Percentiles rank a stretch among this genome's conserved stretches.
These are phyloP conservation scores for Petroica traversi DNA, from an alignment of 2,113 vertebrate species.

Conservation along the genomic window DNA sequence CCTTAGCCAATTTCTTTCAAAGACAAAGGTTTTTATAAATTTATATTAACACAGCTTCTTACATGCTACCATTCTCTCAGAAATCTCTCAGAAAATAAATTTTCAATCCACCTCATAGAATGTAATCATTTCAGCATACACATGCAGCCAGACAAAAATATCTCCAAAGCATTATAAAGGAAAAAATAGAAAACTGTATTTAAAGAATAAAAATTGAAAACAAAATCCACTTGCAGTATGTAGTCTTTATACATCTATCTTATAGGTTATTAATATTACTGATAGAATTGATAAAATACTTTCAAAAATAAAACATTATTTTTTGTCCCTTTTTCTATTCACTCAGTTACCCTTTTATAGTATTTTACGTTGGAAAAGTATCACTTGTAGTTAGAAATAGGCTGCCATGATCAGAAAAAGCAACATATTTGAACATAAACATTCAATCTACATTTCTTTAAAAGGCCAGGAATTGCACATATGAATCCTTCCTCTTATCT, in stretches of 20 bases:
- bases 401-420: neutral
- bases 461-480: neutral
- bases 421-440: neutral
- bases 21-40: neutral
- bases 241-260: neutral
- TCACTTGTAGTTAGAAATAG: neutral
- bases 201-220: neutral
- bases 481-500: neutral
- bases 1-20: neutral
- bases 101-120: neutral
- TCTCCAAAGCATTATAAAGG: neutral
- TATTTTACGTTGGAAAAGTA: neutral
- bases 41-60: neutral
- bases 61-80: neutral
- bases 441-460: neutral
- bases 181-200: neutral
- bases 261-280: neutral
- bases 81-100: neutral
- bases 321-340: neutral
- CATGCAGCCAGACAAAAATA: neutral
- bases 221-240: neutral
- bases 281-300: neutral
- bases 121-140: neutral
- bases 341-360: neutral
- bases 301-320: neutral